Percentiles rank a stretch among this genome's conserved stretches.
phyloP scores from a whole-genome alignment of 2,113 vertebrate genomes.

The Sander lucioperca region DNA sequence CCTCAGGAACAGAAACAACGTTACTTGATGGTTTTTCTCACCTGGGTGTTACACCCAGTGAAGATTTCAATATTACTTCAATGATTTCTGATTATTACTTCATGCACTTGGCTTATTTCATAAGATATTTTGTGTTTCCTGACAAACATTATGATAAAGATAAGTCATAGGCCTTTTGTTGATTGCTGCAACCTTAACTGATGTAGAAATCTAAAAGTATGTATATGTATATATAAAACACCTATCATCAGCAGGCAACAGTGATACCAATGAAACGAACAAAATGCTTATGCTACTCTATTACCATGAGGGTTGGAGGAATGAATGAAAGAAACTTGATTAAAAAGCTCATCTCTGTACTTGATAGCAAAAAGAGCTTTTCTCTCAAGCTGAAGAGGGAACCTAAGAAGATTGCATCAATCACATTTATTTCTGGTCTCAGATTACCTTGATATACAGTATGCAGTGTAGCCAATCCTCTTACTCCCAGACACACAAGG shows the following conservation, averaged over 20 bases:
- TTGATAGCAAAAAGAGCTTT: conserved; percentile 51
- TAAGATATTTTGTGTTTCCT: not conserved
- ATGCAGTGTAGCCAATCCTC: conserved; percentile 58
- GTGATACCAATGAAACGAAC: not conserved
- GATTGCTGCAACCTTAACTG: not conserved
- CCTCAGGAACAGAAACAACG: conserved; percentile 3
- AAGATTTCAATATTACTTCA: conserved; percentile 19
- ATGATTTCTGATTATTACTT: not conserved
- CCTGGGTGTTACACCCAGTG: not conserved
- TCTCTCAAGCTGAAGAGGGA: conserved; percentile 49
- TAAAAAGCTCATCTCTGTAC: conserved; percentile 36
- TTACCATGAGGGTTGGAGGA: conserved; percentile 27
- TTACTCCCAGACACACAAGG: conserved; percentile 62
- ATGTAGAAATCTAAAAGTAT: not conserved
- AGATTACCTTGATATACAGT: conserved; percentile 69
- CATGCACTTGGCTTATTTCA: not conserved
- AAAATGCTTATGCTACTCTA: not conserved
- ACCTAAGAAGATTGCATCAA: conserved; percentile 69
- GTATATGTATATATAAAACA: not conserved
- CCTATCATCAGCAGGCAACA: conserved; percentile 1
- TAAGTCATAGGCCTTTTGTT: not conserved
- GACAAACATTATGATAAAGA: conserved; percentile 1
- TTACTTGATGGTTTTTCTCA: conserved; percentile 25
- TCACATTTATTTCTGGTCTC: conserved; percentile 64
- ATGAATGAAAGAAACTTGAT: conserved; percentile 39